Evolutionary conservation across 2,797 vertebrate species (phyloP).

Genomic region (Podarcis lilfordi): DNA sequence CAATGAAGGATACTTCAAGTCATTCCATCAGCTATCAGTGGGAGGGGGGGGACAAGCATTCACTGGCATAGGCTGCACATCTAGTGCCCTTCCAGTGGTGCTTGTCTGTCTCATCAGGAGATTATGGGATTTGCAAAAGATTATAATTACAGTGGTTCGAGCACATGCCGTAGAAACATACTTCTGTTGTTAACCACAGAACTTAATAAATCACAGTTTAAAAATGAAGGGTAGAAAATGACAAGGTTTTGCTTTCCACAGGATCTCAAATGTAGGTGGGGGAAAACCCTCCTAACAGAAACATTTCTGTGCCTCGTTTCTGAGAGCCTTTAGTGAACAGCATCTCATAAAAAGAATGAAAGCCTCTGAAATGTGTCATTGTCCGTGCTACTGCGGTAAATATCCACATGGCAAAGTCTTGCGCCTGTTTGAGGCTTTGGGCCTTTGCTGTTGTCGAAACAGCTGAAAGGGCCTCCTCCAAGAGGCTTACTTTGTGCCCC

Average conservation of each 20-base stretch:
- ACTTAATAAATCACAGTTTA: not conserved
- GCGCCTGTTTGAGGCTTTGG: not conserved
- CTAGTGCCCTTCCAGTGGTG: not conserved
- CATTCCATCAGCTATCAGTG: not conserved
- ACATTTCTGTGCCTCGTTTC: not conserved
- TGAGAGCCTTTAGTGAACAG: not conserved
- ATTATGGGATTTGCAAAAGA: not conserved
- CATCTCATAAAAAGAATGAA: not conserved
- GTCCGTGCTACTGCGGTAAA: not conserved
- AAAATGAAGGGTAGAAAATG: not conserved
- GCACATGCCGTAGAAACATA: not conserved
- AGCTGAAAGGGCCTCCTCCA: not conserved
- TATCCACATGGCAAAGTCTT: not conserved
- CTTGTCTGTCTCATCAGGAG: not conserved
- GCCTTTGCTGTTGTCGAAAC: not conserved
- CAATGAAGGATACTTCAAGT: not conserved
- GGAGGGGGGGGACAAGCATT: not conserved
- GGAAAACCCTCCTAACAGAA: not conserved
- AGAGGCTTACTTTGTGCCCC: not conserved
- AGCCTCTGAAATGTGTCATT: not conserved
- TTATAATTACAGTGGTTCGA: not conserved
- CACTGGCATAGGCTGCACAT: not conserved
- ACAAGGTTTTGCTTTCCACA: not conserved
- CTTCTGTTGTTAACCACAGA: not conserved
- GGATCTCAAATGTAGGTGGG: not conserved